These are phyloP conservation scores for Botia kubotai DNA, from an alignment of 2,797 vertebrate genomes.

Conservation along the genomic window DNA sequence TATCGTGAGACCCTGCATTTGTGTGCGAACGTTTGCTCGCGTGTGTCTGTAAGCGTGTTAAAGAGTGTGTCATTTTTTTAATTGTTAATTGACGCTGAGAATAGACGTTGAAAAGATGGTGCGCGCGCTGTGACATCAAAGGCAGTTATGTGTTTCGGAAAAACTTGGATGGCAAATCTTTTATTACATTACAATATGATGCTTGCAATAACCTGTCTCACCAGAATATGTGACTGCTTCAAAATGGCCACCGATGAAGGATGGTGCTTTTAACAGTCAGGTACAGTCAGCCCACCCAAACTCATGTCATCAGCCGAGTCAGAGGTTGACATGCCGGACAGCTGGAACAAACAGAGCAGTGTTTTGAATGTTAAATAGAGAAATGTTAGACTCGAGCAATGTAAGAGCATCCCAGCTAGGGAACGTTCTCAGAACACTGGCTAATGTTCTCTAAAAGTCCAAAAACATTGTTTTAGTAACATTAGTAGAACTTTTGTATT, in stretches of 20 bases:
- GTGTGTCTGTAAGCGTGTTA: not conserved
- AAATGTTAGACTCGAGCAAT: not conserved
- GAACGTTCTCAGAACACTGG: too few species aligned
- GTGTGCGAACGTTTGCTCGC: not conserved
- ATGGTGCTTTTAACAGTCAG: not conserved
- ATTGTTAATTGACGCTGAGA: not conserved
- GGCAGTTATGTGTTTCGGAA: not conserved
- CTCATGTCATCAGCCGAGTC: not conserved
- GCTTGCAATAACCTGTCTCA: not conserved
- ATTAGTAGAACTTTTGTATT: too few species aligned
- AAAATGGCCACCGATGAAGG: not conserved
- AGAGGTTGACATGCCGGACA: not conserved
- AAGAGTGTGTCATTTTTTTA: not conserved
- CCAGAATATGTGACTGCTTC: not conserved
- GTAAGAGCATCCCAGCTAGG: too few species aligned
- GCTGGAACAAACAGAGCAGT: conserved; percentile 2
- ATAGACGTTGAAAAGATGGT: not conserved
- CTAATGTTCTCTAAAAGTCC: too few species aligned
- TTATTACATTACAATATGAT: too few species aligned
- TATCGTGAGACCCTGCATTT: not conserved
- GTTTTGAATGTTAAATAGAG: not conserved
- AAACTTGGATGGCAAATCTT: too few species aligned
- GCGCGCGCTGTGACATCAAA: not conserved
- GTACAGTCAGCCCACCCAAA: not conserved
- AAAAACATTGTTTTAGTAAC: too few species aligned